phyloP scores from a whole-genome alignment of 2,888 invertebrate genomes.

The Oligia fasciuncula region DNA sequence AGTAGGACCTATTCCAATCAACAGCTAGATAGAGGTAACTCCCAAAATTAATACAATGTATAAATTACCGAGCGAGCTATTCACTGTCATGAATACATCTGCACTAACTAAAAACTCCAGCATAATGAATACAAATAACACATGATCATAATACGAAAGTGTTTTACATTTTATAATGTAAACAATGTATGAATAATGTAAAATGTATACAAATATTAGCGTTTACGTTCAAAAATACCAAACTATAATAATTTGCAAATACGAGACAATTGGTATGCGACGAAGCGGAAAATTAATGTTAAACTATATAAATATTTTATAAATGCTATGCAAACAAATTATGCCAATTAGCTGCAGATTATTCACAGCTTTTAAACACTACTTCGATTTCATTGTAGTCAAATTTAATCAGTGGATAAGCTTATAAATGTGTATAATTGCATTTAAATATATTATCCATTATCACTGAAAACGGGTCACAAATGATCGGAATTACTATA shows the following conservation, averaged over 20 bases:
- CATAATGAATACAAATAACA: slow-evolving; percentile 48
- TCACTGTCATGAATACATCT: slow-evolving; percentile 46
- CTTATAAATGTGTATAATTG: neutral
- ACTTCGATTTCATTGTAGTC: slow-evolving; percentile 1
- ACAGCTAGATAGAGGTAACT: neutral
- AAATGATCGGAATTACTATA: neutral
- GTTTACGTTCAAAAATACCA: slow-evolving; percentile 27
- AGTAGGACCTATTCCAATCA: neutral
- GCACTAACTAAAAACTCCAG: slow-evolving; percentile 34
- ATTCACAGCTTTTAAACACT: slow-evolving; percentile 34
- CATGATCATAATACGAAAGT: slow-evolving; percentile 34
- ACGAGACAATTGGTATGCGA: slow-evolving; percentile 23
- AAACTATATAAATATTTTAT: slow-evolving; percentile 39
- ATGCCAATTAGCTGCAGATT: slow-evolving; percentile 31
- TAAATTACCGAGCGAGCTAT: slow-evolving; percentile 32
- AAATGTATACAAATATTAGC: slow-evolving; percentile 38
- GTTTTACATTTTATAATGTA: slow-evolving; percentile 49
- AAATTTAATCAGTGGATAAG: slow-evolving; percentile 6
- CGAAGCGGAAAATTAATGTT: slow-evolving; percentile 50
- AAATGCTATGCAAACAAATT: slow-evolving; percentile 37
- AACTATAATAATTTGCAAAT: slow-evolving; percentile 44
- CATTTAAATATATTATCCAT: neutral
- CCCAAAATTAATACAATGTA: slow-evolving; percentile 43
- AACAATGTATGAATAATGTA: slow-evolving; percentile 49
- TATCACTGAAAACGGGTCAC: neutral